Conservation (phyloP, 2,797 vertebrate genomes). For the Uromys caudimaculatus region DNA sequence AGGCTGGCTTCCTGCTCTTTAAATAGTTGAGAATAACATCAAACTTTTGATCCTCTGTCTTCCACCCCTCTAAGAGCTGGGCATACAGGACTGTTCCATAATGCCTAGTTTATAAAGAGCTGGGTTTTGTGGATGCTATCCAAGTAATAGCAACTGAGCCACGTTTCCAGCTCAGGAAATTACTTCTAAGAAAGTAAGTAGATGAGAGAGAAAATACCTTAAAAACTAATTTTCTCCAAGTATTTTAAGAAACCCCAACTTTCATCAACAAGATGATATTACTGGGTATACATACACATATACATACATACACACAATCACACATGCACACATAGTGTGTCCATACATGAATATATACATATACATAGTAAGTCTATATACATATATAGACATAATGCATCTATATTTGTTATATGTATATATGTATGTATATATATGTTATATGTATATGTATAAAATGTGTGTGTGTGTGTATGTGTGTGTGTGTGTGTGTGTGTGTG, state of each 20-base stretch:
- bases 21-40: neutral
- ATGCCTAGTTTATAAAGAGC: neutral
- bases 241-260: conserved; percentile 10
- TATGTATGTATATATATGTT: neutral
- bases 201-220: neutral
- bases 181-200: neutral
- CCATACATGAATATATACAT: neutral
- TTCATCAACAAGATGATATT: conserved; percentile 16
- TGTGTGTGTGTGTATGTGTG: too few relatives aligned
- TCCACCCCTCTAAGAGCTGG: neutral
- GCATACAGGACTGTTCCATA: neutral
- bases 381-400: neutral
- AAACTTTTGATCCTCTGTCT: neutral
- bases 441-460: too few relatives aligned
- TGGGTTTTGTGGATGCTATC: neutral
- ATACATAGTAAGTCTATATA: too few relatives aligned
- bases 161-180: neutral
- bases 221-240: neutral
- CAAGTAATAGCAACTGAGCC: neutral
- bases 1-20: neutral
- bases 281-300: neutral
- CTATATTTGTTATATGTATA: neutral
- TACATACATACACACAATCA: neutral
- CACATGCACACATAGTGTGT: neutral
- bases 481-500: too few relatives aligned